Evolutionary conservation across 2,888 invertebrate genomes (phyloP).

Genomic region (Agrypnus murinus): DNA sequence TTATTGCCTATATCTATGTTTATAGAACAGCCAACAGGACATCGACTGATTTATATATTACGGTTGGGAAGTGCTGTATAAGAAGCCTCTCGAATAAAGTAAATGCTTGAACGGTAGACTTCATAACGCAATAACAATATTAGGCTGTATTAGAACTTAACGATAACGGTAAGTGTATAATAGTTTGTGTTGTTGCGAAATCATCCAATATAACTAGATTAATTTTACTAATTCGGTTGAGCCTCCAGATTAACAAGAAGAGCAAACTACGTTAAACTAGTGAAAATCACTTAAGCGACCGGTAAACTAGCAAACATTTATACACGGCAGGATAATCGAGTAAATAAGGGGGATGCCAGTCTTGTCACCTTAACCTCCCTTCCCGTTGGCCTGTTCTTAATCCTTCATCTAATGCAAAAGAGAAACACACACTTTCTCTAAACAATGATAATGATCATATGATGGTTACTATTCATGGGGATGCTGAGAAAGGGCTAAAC

Average conservation of each 20-base stretch:
- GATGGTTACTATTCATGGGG: background rate
- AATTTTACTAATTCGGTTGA: slow-evolving; percentile 49
- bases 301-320: slow-evolving; percentile 51
- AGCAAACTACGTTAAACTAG: slow-evolving; percentile 49
- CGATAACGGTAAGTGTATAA: too few species aligned
- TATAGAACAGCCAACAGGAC: background rate
- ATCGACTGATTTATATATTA: background rate
- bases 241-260: slow-evolving; percentile 45
- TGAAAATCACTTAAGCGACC: slow-evolving; percentile 50
- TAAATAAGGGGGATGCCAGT: slow-evolving; percentile 46
- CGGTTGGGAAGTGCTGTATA: background rate
- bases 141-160: too few species aligned
- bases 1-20: slow-evolving; percentile 9
- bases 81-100: background rate
- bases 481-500: background rate
- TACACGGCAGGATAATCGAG: slow-evolving; percentile 49
- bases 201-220: slow-evolving; percentile 42
- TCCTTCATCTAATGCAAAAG: slow-evolving; percentile 42
- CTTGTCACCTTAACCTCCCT: slow-evolving; percentile 43
- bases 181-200: slow-evolving; percentile 17
- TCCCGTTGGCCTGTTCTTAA: slow-evolving; percentile 32
- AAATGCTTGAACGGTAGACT: too few species aligned
- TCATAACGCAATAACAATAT: background rate
- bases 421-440: slow-evolving; percentile 46
- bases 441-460: slow-evolving; percentile 31